Conservation (phyloP, 2,113 vertebrate genomes). For the Odontesthes bonariensis region DNA sequence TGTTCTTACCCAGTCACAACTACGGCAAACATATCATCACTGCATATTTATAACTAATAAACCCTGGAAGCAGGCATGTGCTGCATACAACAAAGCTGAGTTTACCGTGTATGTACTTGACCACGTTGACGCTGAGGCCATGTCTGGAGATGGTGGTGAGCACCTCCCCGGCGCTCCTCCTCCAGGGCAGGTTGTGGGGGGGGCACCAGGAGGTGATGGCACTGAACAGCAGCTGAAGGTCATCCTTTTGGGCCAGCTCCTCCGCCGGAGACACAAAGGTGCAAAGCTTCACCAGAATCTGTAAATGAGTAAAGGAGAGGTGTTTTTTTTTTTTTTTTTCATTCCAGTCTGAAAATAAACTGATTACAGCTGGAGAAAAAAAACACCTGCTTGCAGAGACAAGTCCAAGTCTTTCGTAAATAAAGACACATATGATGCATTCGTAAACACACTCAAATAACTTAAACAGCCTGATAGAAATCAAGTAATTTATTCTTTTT, state of each 20-base stretch:
- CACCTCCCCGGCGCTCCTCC: constrained; percentile 97
- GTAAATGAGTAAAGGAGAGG: neutral
- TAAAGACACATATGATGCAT: too few relatives aligned
- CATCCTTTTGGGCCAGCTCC: constrained; percentile 97
- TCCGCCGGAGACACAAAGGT: constrained; percentile 97
- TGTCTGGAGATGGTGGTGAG: constrained; percentile 98
- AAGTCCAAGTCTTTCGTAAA: neutral
- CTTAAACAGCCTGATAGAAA: too few relatives aligned
- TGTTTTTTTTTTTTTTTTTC: neutral
- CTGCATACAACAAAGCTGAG: fast-evolving
- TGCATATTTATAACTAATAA: too few relatives aligned
- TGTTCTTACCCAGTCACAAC: too few relatives aligned
- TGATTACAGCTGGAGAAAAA: too few relatives aligned
- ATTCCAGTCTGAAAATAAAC: neutral
- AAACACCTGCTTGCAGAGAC: neutral
- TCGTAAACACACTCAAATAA: too few relatives aligned
- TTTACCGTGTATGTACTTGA: constrained; percentile 97
- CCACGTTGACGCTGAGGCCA: constrained; percentile 97
- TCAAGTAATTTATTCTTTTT: too few relatives aligned
- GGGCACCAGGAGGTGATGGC: constrained; percentile 99
- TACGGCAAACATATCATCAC: too few relatives aligned
- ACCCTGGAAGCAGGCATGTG: neutral
- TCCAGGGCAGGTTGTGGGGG: constrained; percentile 98
- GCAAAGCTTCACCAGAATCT: constrained; percentile 98
- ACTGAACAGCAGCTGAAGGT: constrained; percentile 98